These are phyloP conservation scores for Aspidoscelis tigris DNA, from an alignment of 2,113 vertebrate species.

Conservation along the genomic window DNA sequence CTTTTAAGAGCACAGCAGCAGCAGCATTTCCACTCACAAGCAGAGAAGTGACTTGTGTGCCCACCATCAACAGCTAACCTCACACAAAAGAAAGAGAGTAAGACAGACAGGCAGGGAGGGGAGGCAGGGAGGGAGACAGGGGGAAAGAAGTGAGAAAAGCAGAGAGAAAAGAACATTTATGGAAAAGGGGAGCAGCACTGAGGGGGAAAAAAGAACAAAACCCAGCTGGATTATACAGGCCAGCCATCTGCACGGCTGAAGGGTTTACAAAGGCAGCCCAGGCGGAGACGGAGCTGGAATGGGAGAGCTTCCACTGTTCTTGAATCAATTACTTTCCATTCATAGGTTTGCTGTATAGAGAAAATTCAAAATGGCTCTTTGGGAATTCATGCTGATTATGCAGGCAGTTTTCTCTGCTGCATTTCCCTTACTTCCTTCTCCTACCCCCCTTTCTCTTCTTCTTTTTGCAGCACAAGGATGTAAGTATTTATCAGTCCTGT, in stretches of 20 bases:
- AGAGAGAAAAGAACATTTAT: constrained; percentile 45
- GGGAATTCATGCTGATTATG: constrained; percentile 73
- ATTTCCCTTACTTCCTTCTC: constrained; percentile 40
- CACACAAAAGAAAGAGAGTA: constrained; percentile 30
- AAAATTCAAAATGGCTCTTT: constrained; percentile 79
- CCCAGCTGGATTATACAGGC: constrained; percentile 66
- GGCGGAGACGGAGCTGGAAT: constrained; percentile 3
- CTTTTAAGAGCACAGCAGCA: constrained; percentile 30
- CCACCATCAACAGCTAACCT: constrained; percentile 35
- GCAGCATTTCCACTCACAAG: constrained; percentile 24
- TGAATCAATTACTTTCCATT: constrained; percentile 79
- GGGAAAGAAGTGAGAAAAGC: constrained; percentile 10
- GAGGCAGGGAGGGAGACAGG: constrained; percentile 25
- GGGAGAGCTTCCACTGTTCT: constrained; percentile 72
- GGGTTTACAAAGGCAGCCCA: constrained; percentile 63
- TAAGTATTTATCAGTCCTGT: constrained; percentile 79
- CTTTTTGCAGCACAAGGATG: constrained; percentile 73
- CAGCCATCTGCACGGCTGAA: constrained; percentile 78
- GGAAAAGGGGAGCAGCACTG: constrained; percentile 42
- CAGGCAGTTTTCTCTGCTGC: constrained; percentile 66
- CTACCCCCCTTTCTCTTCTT: constrained; percentile 33
- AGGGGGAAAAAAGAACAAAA: constrained; percentile 70
- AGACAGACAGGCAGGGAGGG: constrained; percentile 34
- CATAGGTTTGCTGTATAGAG: constrained; percentile 62
- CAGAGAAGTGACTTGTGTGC: not conserved